Conservation (phyloP, 2,888 invertebrate species). For the Rugalucina vietnamica region DNA sequence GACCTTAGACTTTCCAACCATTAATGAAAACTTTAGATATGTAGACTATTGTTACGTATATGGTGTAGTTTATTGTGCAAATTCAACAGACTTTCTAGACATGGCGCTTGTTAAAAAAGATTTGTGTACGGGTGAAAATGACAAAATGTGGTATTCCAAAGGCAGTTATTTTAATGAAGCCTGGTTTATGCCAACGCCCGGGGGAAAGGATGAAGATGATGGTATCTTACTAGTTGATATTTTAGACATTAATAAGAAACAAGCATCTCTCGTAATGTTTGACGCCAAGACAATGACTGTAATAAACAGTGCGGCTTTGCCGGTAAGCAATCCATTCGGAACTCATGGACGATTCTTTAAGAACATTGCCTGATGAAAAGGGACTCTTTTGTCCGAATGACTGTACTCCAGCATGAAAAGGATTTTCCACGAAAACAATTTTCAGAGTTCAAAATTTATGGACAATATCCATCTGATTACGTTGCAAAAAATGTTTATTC, state of each 20-base stretch:
- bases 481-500: too few species aligned
- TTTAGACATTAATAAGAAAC: constrained; percentile 66
- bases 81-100: constrained; percentile 64
- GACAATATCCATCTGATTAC: too few species aligned
- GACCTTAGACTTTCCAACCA: constrained; percentile 76
- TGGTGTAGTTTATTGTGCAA: constrained; percentile 70
- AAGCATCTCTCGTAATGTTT: constrained; percentile 56
- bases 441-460: too few species aligned
- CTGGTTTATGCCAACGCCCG: constrained; percentile 74
- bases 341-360: constrained; percentile 78
- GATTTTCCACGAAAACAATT: too few species aligned
- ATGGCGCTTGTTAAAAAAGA: constrained; percentile 77
- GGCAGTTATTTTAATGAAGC: constrained; percentile 75
- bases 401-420: too few species aligned
- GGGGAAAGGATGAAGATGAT: constrained; percentile 74
- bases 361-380: background rate
- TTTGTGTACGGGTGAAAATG: constrained; percentile 65
- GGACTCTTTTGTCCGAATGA: too few species aligned
- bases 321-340: constrained; percentile 76
- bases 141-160: constrained; percentile 64
- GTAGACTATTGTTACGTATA: constrained; percentile 76
- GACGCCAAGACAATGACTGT: constrained; percentile 67
- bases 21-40: constrained; percentile 75
- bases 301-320: constrained; percentile 67
- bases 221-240: constrained; percentile 75